Base-by-base conservation (phyloP, 2,888 invertebrate genomes). In the Hydropsyche betteni region DNA sequence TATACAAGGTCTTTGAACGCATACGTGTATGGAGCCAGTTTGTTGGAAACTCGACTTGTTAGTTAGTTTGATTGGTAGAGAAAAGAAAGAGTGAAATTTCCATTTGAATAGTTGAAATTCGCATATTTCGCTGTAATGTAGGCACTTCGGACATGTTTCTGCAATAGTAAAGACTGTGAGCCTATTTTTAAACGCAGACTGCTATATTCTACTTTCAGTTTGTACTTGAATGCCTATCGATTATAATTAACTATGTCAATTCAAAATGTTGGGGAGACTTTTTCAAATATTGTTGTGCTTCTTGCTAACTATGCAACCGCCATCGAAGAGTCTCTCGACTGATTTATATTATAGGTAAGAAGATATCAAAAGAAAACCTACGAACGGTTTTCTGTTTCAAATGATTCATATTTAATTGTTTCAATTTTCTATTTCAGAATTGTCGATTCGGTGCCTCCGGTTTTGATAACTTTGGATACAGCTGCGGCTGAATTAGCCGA, bases 361-460 rank as follows among this genome's bases (percentile, higher is more conserved):
- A 14, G n/a, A 14, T 12, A 69, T 14, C 33, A 64, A 33, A 58
- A 58, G 24, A 24, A 24, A 24, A 24, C n/a, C n/a, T 12, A 52
- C 10, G 1, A 44, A 44, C 1, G 10, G 44, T 44, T 44, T 44
- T 44, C 44, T 8, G 6, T 44, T 44, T 44, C 44, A 24, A 24
- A 24, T 24, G 24, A 24, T 24, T 44, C 44, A 2, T 10, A 10
- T 44, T 44, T 44, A 10, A 44, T 44, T 4, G 44, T 44, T 6
- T 44, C 10, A 6, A 8, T 44, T 44, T 44, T 10, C 10, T 76
- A 80, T 86, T 88, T 50, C 86, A 91, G 91, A 83, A 88, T 91
- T 84, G 89, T 90, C 83, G 90, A 90, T 84, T 89, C 89, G 68
- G 90, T 88, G 70, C 90, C 90, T 81, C 87, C 87, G 80, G 88